A percentile compares a stretch with the other conserved stretches of the same genome.
Conservation (phyloP, 2,888 invertebrate genomes). For the Dryadula phaetusa region DNA sequence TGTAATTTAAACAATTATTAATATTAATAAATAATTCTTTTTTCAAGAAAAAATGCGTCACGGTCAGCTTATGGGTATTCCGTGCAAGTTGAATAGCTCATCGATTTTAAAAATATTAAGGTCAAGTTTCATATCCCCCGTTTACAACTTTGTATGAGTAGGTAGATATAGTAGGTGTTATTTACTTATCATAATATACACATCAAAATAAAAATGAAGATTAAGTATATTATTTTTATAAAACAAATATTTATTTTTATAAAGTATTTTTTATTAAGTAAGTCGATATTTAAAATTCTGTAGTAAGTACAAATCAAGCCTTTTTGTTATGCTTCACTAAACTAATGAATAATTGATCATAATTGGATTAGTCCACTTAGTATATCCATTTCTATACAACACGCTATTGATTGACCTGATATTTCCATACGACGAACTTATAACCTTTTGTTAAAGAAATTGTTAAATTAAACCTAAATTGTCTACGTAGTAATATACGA, state of each 20-base stretch:
- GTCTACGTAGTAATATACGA: not conserved
- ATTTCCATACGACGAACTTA: slow-evolving; percentile 48
- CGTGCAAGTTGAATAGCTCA: not conserved
- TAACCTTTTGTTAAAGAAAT: slow-evolving; percentile 22
- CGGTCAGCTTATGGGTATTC: not conserved
- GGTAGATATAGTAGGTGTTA: too few relatives aligned
- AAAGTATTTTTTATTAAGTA: too few relatives aligned
- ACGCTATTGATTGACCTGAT: slow-evolving; percentile 65
- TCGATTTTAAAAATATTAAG: not conserved
- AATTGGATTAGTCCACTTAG: slow-evolving; percentile 52
- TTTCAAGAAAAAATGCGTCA: slow-evolving; percentile 7
- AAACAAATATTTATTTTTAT: too few relatives aligned
- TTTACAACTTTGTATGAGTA: not conserved
- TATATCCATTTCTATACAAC: slow-evolving; percentile 62
- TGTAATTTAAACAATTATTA: not conserved
- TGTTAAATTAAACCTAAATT: not conserved
- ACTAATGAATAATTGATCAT: slow-evolving; percentile 48
- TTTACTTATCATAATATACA: too few relatives aligned
- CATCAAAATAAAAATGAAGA: not conserved
- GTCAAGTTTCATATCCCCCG: not conserved
- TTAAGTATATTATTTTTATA: too few relatives aligned
- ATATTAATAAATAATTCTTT: not conserved
- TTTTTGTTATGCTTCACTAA: slow-evolving; percentile 11
- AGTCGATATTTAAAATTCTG: slow-evolving; percentile 2
- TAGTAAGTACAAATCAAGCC: slow-evolving; percentile 19